These are phyloP conservation scores for Spodoptera picta DNA, from an alignment of 2,888 invertebrate genomes.

Conservation along the genomic window DNA sequence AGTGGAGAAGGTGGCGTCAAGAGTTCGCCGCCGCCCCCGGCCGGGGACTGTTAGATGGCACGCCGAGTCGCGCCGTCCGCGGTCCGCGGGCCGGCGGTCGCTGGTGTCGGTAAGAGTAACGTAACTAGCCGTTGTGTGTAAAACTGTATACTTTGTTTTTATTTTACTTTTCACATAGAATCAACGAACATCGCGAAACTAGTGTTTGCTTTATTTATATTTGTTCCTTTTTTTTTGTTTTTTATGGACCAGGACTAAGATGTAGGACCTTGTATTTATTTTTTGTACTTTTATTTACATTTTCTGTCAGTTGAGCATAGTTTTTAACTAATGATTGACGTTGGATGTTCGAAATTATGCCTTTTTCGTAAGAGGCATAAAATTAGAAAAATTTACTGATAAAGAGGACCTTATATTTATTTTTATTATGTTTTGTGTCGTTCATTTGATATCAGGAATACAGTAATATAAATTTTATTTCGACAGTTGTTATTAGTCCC, in stretches of 20 bases:
- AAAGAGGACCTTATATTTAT: conserved; percentile 11
- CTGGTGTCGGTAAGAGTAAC: conserved; percentile 40
- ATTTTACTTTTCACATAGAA: background rate
- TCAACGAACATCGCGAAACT: conserved; percentile 6
- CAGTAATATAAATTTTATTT: no score
- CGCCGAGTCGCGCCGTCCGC: conserved; percentile 15
- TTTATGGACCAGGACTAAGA: conserved; percentile 30
- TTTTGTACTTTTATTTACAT: conserved; percentile 18
- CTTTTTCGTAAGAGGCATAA: conserved; percentile 4
- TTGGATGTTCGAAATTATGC: background rate
- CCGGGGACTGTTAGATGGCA: conserved; percentile 34
- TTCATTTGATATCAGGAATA: background rate
- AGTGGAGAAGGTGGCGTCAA: conserved; percentile 25
- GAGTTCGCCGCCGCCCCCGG: conserved; percentile 24
- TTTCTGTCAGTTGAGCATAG: conserved; percentile 13
- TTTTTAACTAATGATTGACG: background rate
- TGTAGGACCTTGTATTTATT: conserved; percentile 25
- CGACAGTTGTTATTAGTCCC: no score
- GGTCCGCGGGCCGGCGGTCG: conserved; percentile 4
- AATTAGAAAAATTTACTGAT: conserved; percentile 5
- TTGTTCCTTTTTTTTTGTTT: conserved; percentile 30
- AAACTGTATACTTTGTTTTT: background rate
- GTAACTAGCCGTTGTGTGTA: conserved; percentile 30
- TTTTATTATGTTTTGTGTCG: background rate
- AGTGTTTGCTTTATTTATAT: conserved; percentile 11